Evolutionary conservation across 2,113 vertebrate genomes (phyloP), one percentile per base, ranked within the genome.

Genomic region (Neolamprologus sp.): DNA sequence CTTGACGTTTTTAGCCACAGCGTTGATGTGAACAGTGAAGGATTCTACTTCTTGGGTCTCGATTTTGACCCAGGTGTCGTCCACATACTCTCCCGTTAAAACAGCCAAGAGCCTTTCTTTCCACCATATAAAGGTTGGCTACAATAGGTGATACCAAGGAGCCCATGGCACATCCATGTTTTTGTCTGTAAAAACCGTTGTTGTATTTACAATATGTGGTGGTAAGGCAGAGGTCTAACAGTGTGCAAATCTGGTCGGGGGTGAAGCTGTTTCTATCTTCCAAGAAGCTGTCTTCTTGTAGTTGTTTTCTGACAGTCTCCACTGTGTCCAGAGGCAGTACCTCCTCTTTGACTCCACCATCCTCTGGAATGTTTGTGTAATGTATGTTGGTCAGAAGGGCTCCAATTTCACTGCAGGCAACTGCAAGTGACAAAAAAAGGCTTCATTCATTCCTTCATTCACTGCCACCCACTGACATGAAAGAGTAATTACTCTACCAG

Each of bases 71-170:
- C 13, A 58, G 1, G 26, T 58, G 26, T 28, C 5, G 7, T 58
- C 55, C 55, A 28, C 7, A 58, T 58, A 58, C 55, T 0, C 26
- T 28, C 26, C 26, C 26, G 2, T 28, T 57, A 28, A 57, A 57
- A 57, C 1, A 28, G 23, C 55, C 55, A 57, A 57, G 13, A 57
- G 26, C 55, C 55, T 30, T 58, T 28, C 13, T 58, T 58, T 58
- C 14, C 55, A 30, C 26, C 55, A 58, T 4, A 0, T 0, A 30
- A 58, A 58, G 55, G 55, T 30, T 58, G 26, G 55, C 26, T 4
- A 6, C 26, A 58, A 6, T 58, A 58, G 55, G 55, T 30, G 55
- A 58, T 0, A 58, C 55, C 0, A 0, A 1, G 55, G 1, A 58
- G 26, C 26, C 55, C 26, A 58, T 6, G 14, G 26, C 26, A 30